These are phyloP conservation scores for Diplosoma virens DNA, from an alignment of 23 tunicate species.

Conservation along the genomic window DNA sequence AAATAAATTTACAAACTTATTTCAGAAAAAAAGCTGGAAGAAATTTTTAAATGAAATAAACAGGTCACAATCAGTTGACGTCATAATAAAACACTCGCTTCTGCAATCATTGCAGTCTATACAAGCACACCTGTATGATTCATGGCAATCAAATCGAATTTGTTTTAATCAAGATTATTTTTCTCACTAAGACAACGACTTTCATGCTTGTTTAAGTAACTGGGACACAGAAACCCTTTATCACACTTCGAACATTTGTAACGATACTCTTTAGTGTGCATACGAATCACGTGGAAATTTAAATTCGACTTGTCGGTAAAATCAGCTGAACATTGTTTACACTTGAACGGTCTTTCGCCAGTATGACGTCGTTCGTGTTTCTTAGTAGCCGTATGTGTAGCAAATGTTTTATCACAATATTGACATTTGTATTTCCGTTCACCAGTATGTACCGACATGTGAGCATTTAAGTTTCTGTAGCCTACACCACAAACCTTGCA, in stretches of 20 bases:
- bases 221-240: not conserved
- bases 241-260: not conserved
- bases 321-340: not conserved
- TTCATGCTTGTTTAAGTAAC: not conserved
- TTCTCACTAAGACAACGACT: too few species aligned
- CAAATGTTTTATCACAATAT: conserved; percentile 13
- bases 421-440: conserved; percentile 16
- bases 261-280: not conserved
- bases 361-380: conserved; percentile 38
- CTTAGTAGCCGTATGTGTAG: not conserved
- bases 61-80: too few species aligned
- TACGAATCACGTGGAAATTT: not conserved
- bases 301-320: not conserved
- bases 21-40: too few species aligned
- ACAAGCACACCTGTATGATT: too few species aligned
- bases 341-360: conserved; percentile 21
- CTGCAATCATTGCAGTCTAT: too few species aligned
- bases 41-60: too few species aligned
- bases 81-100: too few species aligned
- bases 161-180: too few species aligned
- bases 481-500: conserved; percentile 25
- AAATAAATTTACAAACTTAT: too few species aligned
- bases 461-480: not conserved
- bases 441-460: conserved; percentile 5
- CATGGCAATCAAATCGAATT: too few species aligned